A percentile compares a stretch with the other conserved stretches of the same genome.
Conservation (phyloP, 1,140 invertebrate species). For the Procambarus virginalis region DNA sequence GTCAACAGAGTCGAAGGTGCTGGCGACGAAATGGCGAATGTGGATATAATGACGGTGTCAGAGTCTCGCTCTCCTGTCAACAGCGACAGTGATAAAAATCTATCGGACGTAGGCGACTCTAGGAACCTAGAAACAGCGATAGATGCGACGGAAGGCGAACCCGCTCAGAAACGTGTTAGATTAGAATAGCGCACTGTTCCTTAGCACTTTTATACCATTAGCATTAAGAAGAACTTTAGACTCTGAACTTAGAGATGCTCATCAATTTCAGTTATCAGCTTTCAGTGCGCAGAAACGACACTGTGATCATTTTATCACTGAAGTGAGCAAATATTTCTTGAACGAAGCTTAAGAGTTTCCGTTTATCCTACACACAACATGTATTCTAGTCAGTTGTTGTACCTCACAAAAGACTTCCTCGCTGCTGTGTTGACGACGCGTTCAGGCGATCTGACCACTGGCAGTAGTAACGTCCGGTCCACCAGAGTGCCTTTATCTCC, state of each 20-base stretch:
- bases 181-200: conserved; percentile 28
- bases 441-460: neutral
- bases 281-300: too few relatives aligned
- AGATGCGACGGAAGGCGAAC: neutral
- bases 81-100: neutral
- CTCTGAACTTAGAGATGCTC: too few relatives aligned
- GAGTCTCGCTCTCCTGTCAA: neutral
- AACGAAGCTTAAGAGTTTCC: too few relatives aligned
- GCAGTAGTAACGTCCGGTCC: neutral
- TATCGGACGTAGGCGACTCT: neutral
- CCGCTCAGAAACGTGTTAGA: conserved; percentile 23
- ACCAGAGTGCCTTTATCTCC: too few relatives aligned
- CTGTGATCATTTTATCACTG: too few relatives aligned
- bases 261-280: too few relatives aligned
- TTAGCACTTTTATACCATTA: neutral
- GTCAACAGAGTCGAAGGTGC: neutral
- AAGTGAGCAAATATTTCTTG: too few relatives aligned
- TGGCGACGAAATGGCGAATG: neutral
- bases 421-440: neutral
- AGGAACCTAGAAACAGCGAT: neutral
- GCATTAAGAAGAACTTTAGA: neutral
- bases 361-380: too few relatives aligned
- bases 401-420: conserved; percentile 33
- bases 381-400: conserved; percentile 47
- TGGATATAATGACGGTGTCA: neutral